phyloP scores from a whole-genome alignment of 2,113 vertebrate genomes.

The Axis porcinus region DNA sequence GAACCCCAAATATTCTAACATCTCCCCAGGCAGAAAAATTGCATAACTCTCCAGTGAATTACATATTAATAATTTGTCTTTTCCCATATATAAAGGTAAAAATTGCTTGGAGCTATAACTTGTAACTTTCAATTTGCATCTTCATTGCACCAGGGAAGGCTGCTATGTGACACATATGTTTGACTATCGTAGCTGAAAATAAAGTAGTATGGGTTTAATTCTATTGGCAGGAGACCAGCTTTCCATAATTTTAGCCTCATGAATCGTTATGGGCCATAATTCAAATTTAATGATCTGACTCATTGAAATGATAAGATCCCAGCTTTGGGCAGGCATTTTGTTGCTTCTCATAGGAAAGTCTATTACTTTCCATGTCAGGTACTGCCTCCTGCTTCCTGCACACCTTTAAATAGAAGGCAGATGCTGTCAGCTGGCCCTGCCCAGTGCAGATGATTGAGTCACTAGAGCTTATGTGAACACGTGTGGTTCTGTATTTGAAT shows the following conservation, averaged over 20 bases:
- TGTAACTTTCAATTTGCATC: constrained; percentile 81
- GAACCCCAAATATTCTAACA: constrained; percentile 12
- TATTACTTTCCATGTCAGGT: constrained; percentile 49
- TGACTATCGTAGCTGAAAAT: constrained; percentile 80
- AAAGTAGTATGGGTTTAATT: constrained; percentile 74
- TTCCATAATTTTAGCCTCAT: constrained; percentile 77
- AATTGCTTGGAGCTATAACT: constrained; percentile 71
- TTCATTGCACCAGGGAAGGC: constrained; percentile 77
- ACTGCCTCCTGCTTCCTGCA: not conserved
- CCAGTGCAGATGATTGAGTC: not conserved
- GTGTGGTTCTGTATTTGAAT: constrained; percentile 50
- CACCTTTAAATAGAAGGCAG: constrained; percentile 58
- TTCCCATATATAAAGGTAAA: constrained; percentile 68
- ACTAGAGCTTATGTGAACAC: not conserved
- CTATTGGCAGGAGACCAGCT: constrained; percentile 71
- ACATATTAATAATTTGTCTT: constrained; percentile 73
- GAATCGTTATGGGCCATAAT: constrained; percentile 76
- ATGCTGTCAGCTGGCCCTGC: constrained; percentile 28
- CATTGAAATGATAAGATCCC: constrained; percentile 77
- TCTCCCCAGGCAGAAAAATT: constrained; percentile 11
- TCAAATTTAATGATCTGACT: constrained; percentile 81
- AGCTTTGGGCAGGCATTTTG: constrained; percentile 58
- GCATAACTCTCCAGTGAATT: constrained; percentile 42
- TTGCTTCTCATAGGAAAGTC: constrained; percentile 61
- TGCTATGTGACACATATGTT: constrained; percentile 74